phyloP scores from a whole-genome alignment of 2,797 vertebrate species.

The Apodemus agrarius region DNA sequence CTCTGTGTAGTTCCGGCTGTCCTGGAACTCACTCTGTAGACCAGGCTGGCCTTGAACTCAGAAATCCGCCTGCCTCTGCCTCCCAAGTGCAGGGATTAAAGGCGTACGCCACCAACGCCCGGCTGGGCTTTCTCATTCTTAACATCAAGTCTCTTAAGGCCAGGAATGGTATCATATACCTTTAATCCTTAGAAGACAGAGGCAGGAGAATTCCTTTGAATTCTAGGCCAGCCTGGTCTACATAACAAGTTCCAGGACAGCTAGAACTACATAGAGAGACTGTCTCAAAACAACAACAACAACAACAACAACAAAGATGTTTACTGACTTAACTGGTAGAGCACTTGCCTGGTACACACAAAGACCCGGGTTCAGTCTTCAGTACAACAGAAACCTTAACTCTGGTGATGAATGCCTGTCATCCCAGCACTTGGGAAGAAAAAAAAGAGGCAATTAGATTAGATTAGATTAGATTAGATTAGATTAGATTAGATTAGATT shows the following conservation, averaged over 20 bases:
- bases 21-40: no score
- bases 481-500: no score
- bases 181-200: background rate
- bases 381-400: background rate
- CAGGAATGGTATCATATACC: background rate
- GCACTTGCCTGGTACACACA: background rate
- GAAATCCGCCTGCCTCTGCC: no score
- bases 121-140: background rate
- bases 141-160: background rate
- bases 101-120: no score
- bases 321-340: background rate
- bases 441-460: no score
- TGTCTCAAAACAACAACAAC: background rate
- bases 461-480: no score
- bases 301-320: background rate
- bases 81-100: no score
- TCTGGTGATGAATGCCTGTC: background rate
- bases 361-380: background rate
- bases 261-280: background rate
- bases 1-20: no score
- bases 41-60: no score
- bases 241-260: background rate
- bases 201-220: background rate
- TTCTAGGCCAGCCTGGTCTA: background rate
- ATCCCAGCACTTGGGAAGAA: background rate